A percentile compares a stretch with the other conserved stretches of the same genome.
These are phyloP conservation scores for Neodiprion fabricii DNA, from an alignment of 1,140 invertebrate genomes.

Conservation along the genomic window DNA sequence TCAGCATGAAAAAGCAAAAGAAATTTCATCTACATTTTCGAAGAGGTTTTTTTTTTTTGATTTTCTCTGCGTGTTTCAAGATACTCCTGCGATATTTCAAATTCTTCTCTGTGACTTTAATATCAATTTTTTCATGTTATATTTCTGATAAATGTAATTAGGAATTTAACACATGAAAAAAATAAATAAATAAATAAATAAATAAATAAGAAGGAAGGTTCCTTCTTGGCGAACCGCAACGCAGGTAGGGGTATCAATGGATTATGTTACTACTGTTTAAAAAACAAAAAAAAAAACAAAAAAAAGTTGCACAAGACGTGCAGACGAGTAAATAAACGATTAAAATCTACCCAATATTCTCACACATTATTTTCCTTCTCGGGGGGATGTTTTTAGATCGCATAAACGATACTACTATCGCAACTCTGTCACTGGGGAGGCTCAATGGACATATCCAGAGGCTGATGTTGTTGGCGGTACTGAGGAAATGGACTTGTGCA, in stretches of 20 bases:
- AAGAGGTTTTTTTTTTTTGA: constrained; percentile 22
- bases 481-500: constrained; percentile 70
- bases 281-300: constrained; percentile 30
- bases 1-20: constrained; percentile 28
- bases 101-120: background rate
- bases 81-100: background rate
- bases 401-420: constrained; percentile 76
- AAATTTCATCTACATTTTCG: constrained; percentile 33
- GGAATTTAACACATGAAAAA: constrained; percentile 12
- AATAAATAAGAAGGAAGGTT: constrained; percentile 24
- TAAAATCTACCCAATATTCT: constrained; percentile 32
- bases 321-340: constrained; percentile 16
- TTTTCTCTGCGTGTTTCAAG: background rate
- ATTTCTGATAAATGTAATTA: constrained; percentile 17
- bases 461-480: constrained; percentile 61
- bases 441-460: constrained; percentile 74
- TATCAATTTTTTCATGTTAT: constrained; percentile 33
- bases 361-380: constrained; percentile 48
- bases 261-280: constrained; percentile 39
- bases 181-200: constrained; percentile 11
- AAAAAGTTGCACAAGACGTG: background rate
- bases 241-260: constrained; percentile 45
- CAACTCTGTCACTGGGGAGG: constrained; percentile 64
- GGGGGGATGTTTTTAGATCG: constrained; percentile 65
- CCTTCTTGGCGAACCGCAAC: constrained; percentile 30